Base-by-base conservation (phyloP, 2,888 invertebrate genomes). In the Altica lythri region DNA sequence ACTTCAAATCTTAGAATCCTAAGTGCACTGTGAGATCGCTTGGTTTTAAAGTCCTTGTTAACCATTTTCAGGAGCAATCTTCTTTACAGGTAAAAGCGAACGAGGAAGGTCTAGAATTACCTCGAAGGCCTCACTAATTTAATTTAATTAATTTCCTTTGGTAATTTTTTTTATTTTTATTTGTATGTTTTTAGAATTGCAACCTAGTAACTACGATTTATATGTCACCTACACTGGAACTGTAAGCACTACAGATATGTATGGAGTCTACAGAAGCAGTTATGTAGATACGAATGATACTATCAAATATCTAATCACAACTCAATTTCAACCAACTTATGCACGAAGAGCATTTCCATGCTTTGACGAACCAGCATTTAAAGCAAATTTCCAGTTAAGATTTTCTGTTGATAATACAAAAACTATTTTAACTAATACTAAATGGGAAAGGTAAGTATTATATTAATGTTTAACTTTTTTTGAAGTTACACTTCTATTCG, bases 321-420 rank as follows among this genome's bases (percentile, higher is more conserved):
- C 88, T 0, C 87, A 88, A 56, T 83, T 89, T 46, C 85, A 88
- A 69, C 81, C 86, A 0, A 83, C 83, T 0, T 80, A 80, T 54
- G 86, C 87, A 0, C 81, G 88, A 1, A 79, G 81, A 42, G 88
- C 84, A 0, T 90, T 90, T 70, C 90, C 90, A 0, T 90, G 90
- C 68, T 89, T 85, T 66, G 90, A 90, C 64, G 86, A 88, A 66
- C 90, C 90, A 0, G 77, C 77, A 0, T 72, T 83, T 17, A 90
- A 90, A 67, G 85, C 90, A 0, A 75, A 76, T n/a, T 89, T 88
- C 67, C 77, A 79, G 78, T 12, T 68, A 2, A 55, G 43, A 2
- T 37, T 68, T 12, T 60, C 55, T 1, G 82, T 86, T 38, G 79
- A 81, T 4, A 63, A 63, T 4, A 68, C 63, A 1, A 76, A 76